Evolutionary conservation across 2,888 invertebrate genomes (phyloP).

Genomic region (Oscheius onirici): DNA sequence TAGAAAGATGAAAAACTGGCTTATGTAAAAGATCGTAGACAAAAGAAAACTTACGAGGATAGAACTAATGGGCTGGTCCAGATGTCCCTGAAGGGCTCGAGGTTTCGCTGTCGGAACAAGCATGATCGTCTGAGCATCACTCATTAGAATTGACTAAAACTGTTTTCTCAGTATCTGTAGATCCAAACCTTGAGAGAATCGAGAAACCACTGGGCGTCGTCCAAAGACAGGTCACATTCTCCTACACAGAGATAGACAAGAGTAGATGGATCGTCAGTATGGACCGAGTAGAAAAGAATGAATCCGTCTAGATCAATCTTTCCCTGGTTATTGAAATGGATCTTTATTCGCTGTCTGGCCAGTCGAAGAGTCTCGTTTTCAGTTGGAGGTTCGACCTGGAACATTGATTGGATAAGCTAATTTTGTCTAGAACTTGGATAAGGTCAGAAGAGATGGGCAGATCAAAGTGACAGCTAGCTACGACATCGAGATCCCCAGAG

Average conservation of each 20-base stretch:
- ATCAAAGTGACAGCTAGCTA: constrained; percentile 27
- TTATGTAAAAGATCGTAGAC: no score
- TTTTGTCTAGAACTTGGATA: constrained; percentile 2
- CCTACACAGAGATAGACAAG: constrained; percentile 45
- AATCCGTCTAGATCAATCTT: constrained; percentile 45
- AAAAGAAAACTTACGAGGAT: constrained; percentile 19
- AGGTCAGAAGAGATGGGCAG: constrained; percentile 5
- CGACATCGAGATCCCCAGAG: constrained; percentile 13
- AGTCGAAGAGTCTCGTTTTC: constrained; percentile 41
- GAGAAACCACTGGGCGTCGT: constrained; percentile 39
- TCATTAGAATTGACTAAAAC: constrained; percentile 21
- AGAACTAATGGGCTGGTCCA: constrained; percentile 23
- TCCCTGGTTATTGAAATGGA: constrained; percentile 51
- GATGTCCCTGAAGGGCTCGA: constrained; percentile 30
- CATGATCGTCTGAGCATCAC: constrained; percentile 35
- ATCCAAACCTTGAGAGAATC: constrained; percentile 7
- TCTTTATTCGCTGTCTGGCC: constrained; percentile 39
- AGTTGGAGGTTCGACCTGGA: constrained; percentile 34
- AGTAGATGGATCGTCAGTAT: constrained; percentile 41
- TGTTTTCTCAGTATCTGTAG: neutral
- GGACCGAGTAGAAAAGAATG: constrained; percentile 40
- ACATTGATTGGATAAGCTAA: neutral
- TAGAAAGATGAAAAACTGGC: no score
- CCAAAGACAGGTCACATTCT: constrained; percentile 31
- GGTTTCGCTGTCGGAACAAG: constrained; percentile 24